phyloP scores from a whole-genome alignment of 2,113 vertebrate species.

The Cinclus cinclus region DNA sequence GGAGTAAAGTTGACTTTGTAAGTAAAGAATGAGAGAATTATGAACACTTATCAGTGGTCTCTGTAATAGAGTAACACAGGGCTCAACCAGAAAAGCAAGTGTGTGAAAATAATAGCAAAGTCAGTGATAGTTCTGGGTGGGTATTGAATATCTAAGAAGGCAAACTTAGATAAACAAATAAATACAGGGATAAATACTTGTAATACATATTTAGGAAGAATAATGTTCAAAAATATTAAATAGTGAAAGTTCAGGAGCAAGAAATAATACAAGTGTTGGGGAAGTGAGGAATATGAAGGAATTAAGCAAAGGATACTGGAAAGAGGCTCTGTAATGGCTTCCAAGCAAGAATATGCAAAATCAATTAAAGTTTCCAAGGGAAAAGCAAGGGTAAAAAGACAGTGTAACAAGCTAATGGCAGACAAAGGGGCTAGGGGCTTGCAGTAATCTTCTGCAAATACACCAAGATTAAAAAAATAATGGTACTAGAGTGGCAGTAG shows the following conservation, averaged over 20 bases:
- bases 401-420: neutral
- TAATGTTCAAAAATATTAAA: neutral
- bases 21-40: neutral
- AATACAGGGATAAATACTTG: neutral
- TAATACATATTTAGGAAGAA: neutral
- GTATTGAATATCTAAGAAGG: neutral
- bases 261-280: neutral
- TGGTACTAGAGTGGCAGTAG: neutral
- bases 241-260: neutral
- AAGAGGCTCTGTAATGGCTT: neutral
- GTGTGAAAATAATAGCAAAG: neutral
- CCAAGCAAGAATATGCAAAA: neutral
- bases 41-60: neutral
- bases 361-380: neutral
- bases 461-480: neutral
- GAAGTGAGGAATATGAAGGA: neutral
- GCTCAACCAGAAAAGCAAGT: neutral
- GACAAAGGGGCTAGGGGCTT: neutral
- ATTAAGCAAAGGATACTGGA: neutral
- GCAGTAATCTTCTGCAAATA: constrained; percentile 8
- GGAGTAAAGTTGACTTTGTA: neutral
- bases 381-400: neutral
- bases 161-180: neutral
- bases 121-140: neutral
- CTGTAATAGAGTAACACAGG: neutral